A percentile compares a stretch with the other conserved stretches of the same genome.
phyloP scores from a whole-genome alignment of 2,113 vertebrate genomes.

The Tupaia chinensis region DNA sequence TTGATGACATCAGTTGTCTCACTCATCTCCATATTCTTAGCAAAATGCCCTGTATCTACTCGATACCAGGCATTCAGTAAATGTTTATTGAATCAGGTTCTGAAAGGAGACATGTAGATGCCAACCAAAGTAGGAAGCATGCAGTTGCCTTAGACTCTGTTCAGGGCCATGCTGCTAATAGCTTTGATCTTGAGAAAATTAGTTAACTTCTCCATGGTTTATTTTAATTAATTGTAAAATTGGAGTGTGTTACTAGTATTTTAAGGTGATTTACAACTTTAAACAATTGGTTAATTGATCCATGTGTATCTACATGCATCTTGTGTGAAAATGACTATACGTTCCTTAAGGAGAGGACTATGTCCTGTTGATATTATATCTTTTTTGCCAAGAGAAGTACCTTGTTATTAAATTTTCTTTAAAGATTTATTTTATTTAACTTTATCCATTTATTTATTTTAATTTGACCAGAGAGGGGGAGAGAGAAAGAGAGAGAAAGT shows the following conservation, averaged over 20 bases:
- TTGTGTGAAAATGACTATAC: slow-evolving; percentile 51
- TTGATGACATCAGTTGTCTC: not conserved
- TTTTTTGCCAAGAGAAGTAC: slow-evolving; percentile 8
- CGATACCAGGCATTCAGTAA: not conserved
- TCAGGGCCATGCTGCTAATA: not conserved
- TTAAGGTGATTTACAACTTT: slow-evolving; percentile 13
- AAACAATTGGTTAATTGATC: not conserved
- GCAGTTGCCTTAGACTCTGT: not conserved
- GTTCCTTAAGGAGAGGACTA: not conserved
- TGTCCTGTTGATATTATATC: not conserved
- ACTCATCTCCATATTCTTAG: slow-evolving; percentile 47
- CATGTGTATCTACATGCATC: not conserved
- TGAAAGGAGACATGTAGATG: not conserved
- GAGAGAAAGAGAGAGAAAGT: too few relatives aligned
- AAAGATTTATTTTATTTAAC: too few relatives aligned
- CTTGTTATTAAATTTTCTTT: not conserved
- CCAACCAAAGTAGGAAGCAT: slow-evolving; percentile 37
- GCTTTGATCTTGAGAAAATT: slow-evolving; percentile 15
- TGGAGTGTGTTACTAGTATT: slow-evolving; percentile 45
- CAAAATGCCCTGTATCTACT: not conserved
- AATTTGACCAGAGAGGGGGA: too few relatives aligned
- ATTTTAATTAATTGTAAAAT: slow-evolving; percentile 49
- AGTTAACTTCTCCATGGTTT: slow-evolving; percentile 31
- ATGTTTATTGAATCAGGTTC: slow-evolving; percentile 33
- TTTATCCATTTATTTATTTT: too few relatives aligned